phyloP scores from a whole-genome alignment of 64 coral and sea anemone genomes.

The Montipora cactus region DNA sequence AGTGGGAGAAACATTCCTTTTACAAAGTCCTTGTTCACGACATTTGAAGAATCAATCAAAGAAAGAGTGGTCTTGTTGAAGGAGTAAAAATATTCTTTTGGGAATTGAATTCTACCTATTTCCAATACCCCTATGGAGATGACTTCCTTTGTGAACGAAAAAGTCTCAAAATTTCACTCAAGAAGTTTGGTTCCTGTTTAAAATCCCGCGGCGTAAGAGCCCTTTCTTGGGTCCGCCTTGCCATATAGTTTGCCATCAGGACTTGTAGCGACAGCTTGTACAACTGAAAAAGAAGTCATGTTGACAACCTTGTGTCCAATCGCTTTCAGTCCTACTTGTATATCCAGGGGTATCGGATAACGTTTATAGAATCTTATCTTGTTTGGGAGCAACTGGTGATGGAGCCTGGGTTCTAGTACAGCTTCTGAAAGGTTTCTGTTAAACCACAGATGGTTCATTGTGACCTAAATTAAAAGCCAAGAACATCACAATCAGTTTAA shows the following conservation, averaged over 20 bases:
- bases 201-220: slow-evolving; percentile 78
- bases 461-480: slow-evolving; percentile 6
- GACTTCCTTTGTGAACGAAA: too few relatives aligned
- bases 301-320: slow-evolving; percentile 64
- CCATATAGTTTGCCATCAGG: slow-evolving; percentile 76
- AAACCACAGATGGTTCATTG: slow-evolving; percentile 93
- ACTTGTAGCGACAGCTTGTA: slow-evolving; percentile 77
- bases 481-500: not conserved
- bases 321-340: slow-evolving; percentile 69
- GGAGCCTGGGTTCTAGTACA: slow-evolving; percentile 74
- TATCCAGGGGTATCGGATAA: slow-evolving; percentile 30
- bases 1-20: too few relatives aligned
- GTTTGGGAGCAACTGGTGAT: slow-evolving; percentile 88
- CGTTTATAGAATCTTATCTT: slow-evolving; percentile 62
- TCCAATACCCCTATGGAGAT: too few relatives aligned
- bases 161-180: too few relatives aligned
- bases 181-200: not conserved
- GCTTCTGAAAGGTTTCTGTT: slow-evolving; percentile 70
- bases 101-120: too few relatives aligned
- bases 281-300: slow-evolving; percentile 42
- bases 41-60: too few relatives aligned
- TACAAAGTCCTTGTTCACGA: too few relatives aligned
- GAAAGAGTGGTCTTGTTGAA: too few relatives aligned
- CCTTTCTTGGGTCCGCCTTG: slow-evolving; percentile 83
- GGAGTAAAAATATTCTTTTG: too few relatives aligned